phyloP scores from a whole-genome alignment of 1,140 invertebrate species.

The Akabosia matsudoensis region DNA sequence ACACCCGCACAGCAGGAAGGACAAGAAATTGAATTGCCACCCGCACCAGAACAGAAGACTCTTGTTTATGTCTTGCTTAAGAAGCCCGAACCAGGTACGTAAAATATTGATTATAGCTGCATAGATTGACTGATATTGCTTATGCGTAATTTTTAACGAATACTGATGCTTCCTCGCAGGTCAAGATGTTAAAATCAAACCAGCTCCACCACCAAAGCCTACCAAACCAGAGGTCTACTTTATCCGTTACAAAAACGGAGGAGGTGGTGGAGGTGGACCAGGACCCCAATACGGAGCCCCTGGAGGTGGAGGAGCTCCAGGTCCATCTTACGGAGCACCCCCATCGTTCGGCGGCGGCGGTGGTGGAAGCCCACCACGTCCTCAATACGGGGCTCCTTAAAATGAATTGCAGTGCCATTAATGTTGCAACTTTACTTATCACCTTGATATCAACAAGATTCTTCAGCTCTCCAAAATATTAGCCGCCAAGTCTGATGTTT shows the following conservation, averaged over 20 bases:
- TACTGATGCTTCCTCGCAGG: neutral
- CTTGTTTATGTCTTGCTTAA: constrained; percentile 21
- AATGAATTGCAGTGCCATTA: neutral
- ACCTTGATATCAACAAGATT: neutral
- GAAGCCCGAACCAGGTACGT: constrained; percentile 23
- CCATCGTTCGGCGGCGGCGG: constrained; percentile 27
- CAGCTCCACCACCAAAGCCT: constrained; percentile 8
- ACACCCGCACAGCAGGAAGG: constrained; percentile 11
- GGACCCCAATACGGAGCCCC: constrained; percentile 17
- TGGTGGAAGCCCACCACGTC: constrained; percentile 36
- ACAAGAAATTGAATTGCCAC: constrained; percentile 22
- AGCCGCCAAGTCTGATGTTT: neutral
- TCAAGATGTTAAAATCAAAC: constrained; percentile 16
- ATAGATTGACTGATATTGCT: neutral
- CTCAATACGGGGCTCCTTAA: constrained; percentile 24
- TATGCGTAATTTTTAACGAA: neutral
- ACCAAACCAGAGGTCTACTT: constrained; percentile 14
- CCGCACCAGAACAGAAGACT: constrained; percentile 23
- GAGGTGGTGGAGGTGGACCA: neutral
- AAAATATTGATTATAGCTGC: neutral
- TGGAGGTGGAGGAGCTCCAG: constrained; percentile 28
- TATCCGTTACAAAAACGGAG: constrained; percentile 25
- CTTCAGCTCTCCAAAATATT: neutral
- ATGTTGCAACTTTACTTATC: neutral
- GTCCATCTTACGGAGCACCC: constrained; percentile 30